Evolutionary conservation across 2,797 vertebrate genomes (phyloP), one percentile per base, ranked within the genome.

Genomic region (Xerus rutilus): DNA sequence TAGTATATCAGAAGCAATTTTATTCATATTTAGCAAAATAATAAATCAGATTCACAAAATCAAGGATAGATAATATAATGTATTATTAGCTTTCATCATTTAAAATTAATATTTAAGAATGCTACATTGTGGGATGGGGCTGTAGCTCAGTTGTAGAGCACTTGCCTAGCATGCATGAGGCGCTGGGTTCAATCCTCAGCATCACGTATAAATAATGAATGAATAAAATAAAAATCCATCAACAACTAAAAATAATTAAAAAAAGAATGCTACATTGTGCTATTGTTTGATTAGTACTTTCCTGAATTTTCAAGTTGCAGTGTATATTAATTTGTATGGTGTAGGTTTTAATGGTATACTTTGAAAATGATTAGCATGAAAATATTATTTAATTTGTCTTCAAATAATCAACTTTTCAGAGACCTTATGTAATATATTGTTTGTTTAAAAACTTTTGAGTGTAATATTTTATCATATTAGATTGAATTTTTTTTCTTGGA

Each of bases 381-480:
- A 87, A 65, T 32, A 62, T 94, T 91, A 93, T 77, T 94, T 95
- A 95, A 96, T 92, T 97, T 96, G 45, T 39, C n/a, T 73, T 84
- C 54, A 72, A 92, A 83, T 94, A 90, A 95, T 92, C 73, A 81
- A 86, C 86, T 95, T 91, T 93, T 81, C 13, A 39, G 78, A 93
- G 86, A 93, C 89, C 8, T 69, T 87, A 93, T 21, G 47, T 92
- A 78, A 74, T 69, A 92, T 93, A 79, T 54, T 62, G 12, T 85
- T 94, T 93, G 17, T n/a, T 45, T 96, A 95, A 95, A 92, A 95
- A 32, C 47, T n/a, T 97, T 93, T 95, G 35, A 84, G 52, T 78
- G 11, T 12, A 79, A 54, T 89, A 49, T 57, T 14, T 84, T 96
- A 93, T 93, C 86, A 86, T 89, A 86, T 89, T 96, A 77, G 57